Evolutionary conservation across 2,888 invertebrate species (phyloP), one percentile per base, ranked within the genome.

Genomic region (Clostera curtula): DNA sequence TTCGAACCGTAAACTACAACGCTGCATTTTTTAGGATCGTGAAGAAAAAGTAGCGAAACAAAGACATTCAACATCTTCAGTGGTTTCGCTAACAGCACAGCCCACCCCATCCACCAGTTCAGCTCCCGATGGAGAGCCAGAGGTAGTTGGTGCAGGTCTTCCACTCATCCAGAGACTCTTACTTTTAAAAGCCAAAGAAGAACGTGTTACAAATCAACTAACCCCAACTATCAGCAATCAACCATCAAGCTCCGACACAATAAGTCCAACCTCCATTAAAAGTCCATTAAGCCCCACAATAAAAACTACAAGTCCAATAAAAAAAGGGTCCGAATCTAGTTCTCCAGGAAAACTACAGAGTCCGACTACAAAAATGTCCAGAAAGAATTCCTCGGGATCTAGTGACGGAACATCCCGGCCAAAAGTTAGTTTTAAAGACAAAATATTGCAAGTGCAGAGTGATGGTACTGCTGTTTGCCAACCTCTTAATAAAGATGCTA

Each of bases 161-260:
- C 91, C 93, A 3, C 84, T 93, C 3, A 69, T 92, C 12, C 93
- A 94, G 66, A 85, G 93, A 40, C 83, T 93, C 34, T 82, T 92
- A 12, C 75, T 92, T 38, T 79, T 93, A 23, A 93, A 93, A 79
- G 89, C 90, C 14, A 92, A 91, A 71, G 90, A 90, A 66, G 93
- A 92, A 44, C 77, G 82, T 36, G 87, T 87, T 24, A 69, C 82
- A 29, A 80, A 77, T 43, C 79, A 79, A 45, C 46, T 83, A 1
- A 80, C 80, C 3, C 76, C 77, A 3, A 59, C 70, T 5, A 65
- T 51, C 10, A 83, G 82, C 36, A 83, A 84, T 29, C 76, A 72
- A 43, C 76, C 77, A n/a, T 85, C 85, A 6, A 84, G 84, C 30
- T 82, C 84, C 1, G 84, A 84, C 31, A 85, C 85, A 0, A 84